A percentile compares a stretch with the other conserved stretches of the same genome.
Evolutionary conservation across 2,797 vertebrate species (phyloP).

Genomic region (Xerus rutilus): DNA sequence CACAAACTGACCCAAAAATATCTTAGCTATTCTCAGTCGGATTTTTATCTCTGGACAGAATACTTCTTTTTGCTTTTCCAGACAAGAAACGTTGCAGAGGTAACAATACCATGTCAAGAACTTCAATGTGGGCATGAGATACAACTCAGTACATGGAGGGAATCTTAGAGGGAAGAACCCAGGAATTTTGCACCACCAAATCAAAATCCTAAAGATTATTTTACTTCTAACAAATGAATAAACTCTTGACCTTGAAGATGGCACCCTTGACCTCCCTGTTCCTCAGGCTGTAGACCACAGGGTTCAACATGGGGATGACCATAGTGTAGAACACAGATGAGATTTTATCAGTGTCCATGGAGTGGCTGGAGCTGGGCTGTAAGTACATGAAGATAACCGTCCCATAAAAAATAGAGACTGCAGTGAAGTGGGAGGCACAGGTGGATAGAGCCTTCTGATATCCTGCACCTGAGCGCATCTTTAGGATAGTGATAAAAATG

Average conservation of each 20-base stretch:
- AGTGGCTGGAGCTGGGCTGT: slow-evolving; percentile 40
- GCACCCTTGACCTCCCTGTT: neutral
- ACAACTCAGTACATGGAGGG: neutral
- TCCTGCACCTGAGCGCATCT: neutral
- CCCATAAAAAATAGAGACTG: slow-evolving; percentile 62
- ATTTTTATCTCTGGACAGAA: neutral
- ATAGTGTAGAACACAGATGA: neutral
- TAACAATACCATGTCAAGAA: neutral
- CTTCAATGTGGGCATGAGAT: no score
- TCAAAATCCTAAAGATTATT: neutral
- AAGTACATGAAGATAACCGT: slow-evolving; percentile 48
- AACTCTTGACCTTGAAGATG: neutral
- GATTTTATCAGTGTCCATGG: slow-evolving; percentile 28
- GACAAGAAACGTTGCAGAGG: neutral
- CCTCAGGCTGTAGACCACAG: neutral
- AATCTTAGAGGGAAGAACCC: neutral
- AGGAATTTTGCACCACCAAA: neutral
- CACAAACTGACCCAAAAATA: neutral
- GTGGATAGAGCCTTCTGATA: neutral
- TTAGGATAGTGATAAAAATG: slow-evolving; percentile 53
- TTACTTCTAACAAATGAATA: neutral
- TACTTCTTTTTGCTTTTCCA: neutral
- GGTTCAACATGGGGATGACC: slow-evolving; percentile 34
- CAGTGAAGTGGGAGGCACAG: slow-evolving; percentile 53
- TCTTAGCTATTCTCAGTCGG: neutral